Conservation (phyloP, 2,888 invertebrate genomes). For the Silvanus unidentatus region DNA sequence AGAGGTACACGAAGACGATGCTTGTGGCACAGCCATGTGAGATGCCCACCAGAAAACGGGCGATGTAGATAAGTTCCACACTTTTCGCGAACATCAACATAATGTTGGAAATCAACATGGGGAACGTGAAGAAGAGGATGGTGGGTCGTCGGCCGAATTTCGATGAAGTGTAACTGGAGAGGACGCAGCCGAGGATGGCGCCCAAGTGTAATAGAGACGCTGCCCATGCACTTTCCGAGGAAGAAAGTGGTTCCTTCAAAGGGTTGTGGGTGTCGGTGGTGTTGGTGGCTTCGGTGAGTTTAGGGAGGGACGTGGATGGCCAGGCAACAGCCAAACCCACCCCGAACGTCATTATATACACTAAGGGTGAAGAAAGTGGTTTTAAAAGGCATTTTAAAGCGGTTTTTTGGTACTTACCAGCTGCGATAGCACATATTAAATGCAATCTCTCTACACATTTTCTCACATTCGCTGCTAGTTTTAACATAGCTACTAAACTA, state of each 20-base stretch:
- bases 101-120: slow-evolving; percentile 52
- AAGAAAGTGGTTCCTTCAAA: slow-evolving; percentile 20
- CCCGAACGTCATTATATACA: too few species aligned
- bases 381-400: too few species aligned
- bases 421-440: too few species aligned
- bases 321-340: not conserved
- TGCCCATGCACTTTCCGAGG: slow-evolving; percentile 28
- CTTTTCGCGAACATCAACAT: slow-evolving; percentile 23
- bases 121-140: slow-evolving; percentile 56
- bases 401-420: too few species aligned
- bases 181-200: slow-evolving; percentile 27
- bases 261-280: slow-evolving; percentile 21
- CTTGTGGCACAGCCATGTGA: slow-evolving; percentile 65
- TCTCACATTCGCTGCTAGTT: too few species aligned
- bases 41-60: slow-evolving; percentile 56
- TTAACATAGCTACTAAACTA: too few species aligned
- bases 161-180: slow-evolving; percentile 21
- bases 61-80: slow-evolving; percentile 44
- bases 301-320: not conserved
- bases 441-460: too few species aligned
- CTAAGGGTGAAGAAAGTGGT: too few species aligned
- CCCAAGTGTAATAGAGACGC: slow-evolving; percentile 30
- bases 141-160: slow-evolving; percentile 60
- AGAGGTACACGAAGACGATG: slow-evolving; percentile 76
- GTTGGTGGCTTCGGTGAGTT: not conserved